phyloP scores from a whole-genome alignment of 2,888 invertebrate genomes.

The Cybosia mesomella region DNA sequence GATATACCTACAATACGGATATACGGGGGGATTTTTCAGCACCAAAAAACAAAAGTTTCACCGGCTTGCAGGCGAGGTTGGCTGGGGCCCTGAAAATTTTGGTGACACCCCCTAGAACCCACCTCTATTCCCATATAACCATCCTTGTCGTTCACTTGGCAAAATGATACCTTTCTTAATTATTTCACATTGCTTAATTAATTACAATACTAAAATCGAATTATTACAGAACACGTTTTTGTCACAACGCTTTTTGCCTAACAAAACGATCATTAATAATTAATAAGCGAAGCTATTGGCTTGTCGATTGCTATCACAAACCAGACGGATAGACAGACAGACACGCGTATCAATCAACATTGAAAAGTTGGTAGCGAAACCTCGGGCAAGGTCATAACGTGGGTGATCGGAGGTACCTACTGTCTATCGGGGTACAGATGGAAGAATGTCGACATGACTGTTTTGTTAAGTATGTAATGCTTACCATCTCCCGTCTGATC shows the following conservation, averaged over 20 bases:
- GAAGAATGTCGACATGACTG: constrained; percentile 11
- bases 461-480: not conserved
- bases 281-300: constrained; percentile 21
- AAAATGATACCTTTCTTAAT: too few relatives aligned
- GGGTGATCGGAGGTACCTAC: constrained; percentile 15
- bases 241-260: constrained; percentile 26
- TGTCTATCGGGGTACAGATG: constrained; percentile 9
- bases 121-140: too few relatives aligned
- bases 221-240: not conserved
- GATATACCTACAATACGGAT: too few relatives aligned
- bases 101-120: too few relatives aligned
- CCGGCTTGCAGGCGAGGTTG: too few relatives aligned
- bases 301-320: constrained; percentile 24
- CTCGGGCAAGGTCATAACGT: constrained; percentile 22
- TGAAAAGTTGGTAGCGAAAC: constrained; percentile 16
- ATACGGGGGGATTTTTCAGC: too few relatives aligned
- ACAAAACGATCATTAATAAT: constrained; percentile 40
- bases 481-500: too few relatives aligned
- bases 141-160: too few relatives aligned
- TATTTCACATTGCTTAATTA: not conserved
- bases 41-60: too few relatives aligned
- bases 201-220: not conserved
- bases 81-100: too few relatives aligned
- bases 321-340: constrained; percentile 20
- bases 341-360: constrained; percentile 24